Conservation (phyloP, 2,113 vertebrate genomes). For the Vulpes lagopus region DNA sequence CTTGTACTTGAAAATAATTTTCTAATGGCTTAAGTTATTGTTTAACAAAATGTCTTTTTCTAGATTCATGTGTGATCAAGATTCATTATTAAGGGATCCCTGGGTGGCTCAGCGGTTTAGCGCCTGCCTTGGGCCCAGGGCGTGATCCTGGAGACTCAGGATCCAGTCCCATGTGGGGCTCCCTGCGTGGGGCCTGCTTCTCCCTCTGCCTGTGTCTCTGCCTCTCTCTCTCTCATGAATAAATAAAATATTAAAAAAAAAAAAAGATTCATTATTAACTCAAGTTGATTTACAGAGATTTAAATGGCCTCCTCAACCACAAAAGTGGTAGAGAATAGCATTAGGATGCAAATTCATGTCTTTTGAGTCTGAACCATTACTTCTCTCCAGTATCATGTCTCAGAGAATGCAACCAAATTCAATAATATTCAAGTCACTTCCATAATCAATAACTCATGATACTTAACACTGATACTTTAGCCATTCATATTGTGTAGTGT, state of each 20-base stretch:
- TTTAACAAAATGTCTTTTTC: background rate
- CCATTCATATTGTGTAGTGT: background rate
- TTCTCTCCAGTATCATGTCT: background rate
- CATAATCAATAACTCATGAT: background rate
- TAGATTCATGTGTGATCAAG: background rate
- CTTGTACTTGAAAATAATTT: conserved; percentile 15
- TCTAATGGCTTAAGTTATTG: background rate
- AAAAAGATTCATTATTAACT: background rate
- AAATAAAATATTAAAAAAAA: too few relatives aligned
- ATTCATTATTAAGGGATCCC: background rate
- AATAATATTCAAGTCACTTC: background rate
- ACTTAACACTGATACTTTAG: background rate
- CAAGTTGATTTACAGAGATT: background rate
- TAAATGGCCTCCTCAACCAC: background rate
- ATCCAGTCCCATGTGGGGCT: too few relatives aligned
- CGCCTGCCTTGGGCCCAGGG: too few relatives aligned
- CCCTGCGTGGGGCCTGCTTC: too few relatives aligned
- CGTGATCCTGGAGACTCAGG: too few relatives aligned
- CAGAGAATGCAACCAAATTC: background rate
- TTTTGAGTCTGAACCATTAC: background rate
- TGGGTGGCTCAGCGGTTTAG: too few relatives aligned
- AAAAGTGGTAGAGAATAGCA: background rate
- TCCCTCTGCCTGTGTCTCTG: too few relatives aligned
- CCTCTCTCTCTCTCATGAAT: too few relatives aligned
- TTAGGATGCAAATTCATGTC: background rate